Percentiles rank a stretch among this genome's conserved stretches.
Evolutionary conservation across 2,797 vertebrate genomes (phyloP).

Genomic region (Pampus argenteus): DNA sequence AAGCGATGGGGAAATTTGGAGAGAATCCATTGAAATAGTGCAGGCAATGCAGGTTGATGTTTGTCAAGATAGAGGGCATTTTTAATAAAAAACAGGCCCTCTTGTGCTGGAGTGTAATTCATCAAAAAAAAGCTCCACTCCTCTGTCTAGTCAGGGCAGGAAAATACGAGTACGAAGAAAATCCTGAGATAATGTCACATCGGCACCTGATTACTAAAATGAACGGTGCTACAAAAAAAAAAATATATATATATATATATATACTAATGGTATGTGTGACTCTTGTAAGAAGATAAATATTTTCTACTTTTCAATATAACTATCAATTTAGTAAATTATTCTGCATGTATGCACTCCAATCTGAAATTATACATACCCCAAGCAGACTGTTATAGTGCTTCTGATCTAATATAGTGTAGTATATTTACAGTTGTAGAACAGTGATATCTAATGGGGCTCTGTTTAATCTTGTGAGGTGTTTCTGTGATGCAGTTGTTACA

Average conservation of each 20-base stretch:
- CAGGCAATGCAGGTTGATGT: slow-evolving; percentile 68
- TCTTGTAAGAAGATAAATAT: slow-evolving; percentile 16
- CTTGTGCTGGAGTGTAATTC: slow-evolving; percentile 53
- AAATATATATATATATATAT: slow-evolving; percentile 10
- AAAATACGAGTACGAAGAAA: slow-evolving; percentile 47
- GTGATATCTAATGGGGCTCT: slow-evolving; percentile 9
- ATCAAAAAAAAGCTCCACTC: slow-evolving; percentile 37
- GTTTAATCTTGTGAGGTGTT: slow-evolving; percentile 30
- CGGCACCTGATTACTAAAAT: slow-evolving; percentile 48
- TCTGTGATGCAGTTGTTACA: slow-evolving; percentile 15
- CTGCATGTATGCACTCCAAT: slow-evolving; percentile 13
- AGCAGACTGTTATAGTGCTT: slow-evolving; percentile 5
- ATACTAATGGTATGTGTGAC: not conserved
- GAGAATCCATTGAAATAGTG: slow-evolving; percentile 59
- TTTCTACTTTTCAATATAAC: slow-evolving; percentile 17
- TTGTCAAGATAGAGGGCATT: slow-evolving; percentile 71
- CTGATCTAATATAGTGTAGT: not conserved
- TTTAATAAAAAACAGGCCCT: slow-evolving; percentile 59
- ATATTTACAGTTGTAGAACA: slow-evolving; percentile 7
- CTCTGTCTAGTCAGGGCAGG: slow-evolving; percentile 24
- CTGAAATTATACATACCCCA: not conserved
- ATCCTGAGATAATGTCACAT: slow-evolving; percentile 44
- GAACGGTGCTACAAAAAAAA: slow-evolving; percentile 30
- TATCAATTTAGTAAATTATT: slow-evolving; percentile 12
- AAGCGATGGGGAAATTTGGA: slow-evolving; percentile 54